Evolutionary conservation across 1,140 invertebrate species (phyloP).

Genomic region (Rhizoglyphus robini): DNA sequence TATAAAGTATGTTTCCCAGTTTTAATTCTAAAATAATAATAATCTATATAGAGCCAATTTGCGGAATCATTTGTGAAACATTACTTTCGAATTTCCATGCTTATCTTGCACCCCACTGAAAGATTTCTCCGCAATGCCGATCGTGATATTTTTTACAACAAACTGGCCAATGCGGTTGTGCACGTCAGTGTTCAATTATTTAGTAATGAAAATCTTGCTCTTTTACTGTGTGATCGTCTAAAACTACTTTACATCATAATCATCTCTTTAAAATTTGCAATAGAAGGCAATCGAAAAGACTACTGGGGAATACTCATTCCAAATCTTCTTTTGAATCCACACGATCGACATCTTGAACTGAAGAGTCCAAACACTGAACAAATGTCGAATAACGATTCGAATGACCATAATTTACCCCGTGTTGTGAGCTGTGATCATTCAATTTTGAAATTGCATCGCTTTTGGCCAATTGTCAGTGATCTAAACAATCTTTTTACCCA

Average conservation of each 20-base stretch:
- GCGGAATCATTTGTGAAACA: slow-evolving; percentile 87
- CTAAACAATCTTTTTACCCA: slow-evolving; percentile 94
- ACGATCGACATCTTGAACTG: not conserved
- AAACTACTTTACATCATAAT: slow-evolving; percentile 87
- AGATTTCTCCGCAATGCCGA: slow-evolving; percentile 27
- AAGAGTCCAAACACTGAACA: not conserved
- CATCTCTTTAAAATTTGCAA: slow-evolving; percentile 80
- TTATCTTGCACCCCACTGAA: not conserved
- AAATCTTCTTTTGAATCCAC: not conserved
- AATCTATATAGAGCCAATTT: too few species aligned
- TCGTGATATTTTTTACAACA: slow-evolving; percentile 37
- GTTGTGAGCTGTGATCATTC: slow-evolving; percentile 82
- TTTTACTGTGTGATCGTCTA: slow-evolving; percentile 74
- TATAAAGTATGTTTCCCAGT: slow-evolving; percentile 71
- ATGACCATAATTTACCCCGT: slow-evolving; percentile 29
- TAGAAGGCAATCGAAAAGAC: slow-evolving; percentile 33
- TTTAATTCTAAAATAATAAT: slow-evolving; percentile 5
- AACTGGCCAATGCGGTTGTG: slow-evolving; percentile 81
- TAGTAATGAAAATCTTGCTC: slow-evolving; percentile 76
- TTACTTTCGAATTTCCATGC: slow-evolving; percentile 70
- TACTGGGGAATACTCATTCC: not conserved
- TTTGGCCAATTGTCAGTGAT: slow-evolving; percentile 93
- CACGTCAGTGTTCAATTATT: slow-evolving; percentile 93
- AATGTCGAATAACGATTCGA: not conserved
- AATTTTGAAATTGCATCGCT: slow-evolving; percentile 94